Conservation (phyloP, 2,888 invertebrate genomes). For the Trimorus sp. region DNA sequence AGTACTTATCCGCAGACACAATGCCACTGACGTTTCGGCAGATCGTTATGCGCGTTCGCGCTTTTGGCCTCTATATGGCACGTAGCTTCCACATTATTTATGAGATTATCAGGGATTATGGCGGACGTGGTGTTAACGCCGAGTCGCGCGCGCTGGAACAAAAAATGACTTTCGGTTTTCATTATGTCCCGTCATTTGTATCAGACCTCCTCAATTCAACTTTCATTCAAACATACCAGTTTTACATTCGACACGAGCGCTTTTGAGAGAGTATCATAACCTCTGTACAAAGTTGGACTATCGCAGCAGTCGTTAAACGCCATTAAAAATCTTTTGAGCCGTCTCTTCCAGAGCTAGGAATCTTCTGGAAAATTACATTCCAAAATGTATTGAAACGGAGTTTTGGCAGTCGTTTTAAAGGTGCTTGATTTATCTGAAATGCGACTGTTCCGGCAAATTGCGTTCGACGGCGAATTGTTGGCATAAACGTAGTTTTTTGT, state of each 20-base stretch:
- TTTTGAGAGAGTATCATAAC: too few relatives aligned
- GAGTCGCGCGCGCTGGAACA: slow-evolving; percentile 66
- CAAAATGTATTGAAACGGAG: too few relatives aligned
- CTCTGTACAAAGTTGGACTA: too few relatives aligned
- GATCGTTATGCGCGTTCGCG: slow-evolving; percentile 66
- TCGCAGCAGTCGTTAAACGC: too few relatives aligned
- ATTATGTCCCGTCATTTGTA: slow-evolving; percentile 32
- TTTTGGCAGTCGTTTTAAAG: too few relatives aligned
- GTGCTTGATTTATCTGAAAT: too few relatives aligned
- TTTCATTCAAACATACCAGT: background rate
- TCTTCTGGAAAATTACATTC: too few relatives aligned
- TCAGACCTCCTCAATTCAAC: background rate
- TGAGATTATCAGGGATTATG: slow-evolving; percentile 77
- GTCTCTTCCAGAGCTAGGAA: too few relatives aligned
- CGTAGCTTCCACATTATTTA: slow-evolving; percentile 75
- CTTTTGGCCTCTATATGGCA: slow-evolving; percentile 68
- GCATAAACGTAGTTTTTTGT: slow-evolving; percentile 55
- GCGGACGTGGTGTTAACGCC: slow-evolving; percentile 73
- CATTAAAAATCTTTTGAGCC: too few relatives aligned
- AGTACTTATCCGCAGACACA: slow-evolving; percentile 62
- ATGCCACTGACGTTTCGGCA: slow-evolving; percentile 45
- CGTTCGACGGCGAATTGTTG: slow-evolving; percentile 23
- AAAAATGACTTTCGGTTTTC: slow-evolving; percentile 47
- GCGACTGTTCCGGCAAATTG: too few relatives aligned
- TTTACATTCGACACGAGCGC: background rate